Percentiles rank a stretch among this genome's conserved stretches.
These are phyloP conservation scores for Mesembrinibis cayennensis DNA, from an alignment of 2,113 vertebrate species.

Conservation along the genomic window DNA sequence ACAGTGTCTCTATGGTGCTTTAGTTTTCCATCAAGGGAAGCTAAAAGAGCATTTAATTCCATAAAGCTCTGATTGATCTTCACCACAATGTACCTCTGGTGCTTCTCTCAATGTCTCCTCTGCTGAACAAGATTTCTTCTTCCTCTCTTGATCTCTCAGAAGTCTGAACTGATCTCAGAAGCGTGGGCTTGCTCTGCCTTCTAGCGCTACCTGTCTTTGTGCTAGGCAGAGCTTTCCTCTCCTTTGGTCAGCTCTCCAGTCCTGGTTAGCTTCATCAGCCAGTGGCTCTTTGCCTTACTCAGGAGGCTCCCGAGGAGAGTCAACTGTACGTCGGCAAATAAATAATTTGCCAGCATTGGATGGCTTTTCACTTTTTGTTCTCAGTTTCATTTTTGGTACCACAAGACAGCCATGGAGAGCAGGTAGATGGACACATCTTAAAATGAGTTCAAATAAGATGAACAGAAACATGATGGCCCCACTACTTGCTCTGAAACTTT, in stretches of 20 bases:
- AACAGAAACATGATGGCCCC: neutral
- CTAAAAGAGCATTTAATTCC: slow-evolving; percentile 45
- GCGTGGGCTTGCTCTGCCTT: neutral
- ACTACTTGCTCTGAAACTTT: neutral
- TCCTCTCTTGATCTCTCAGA: slow-evolving; percentile 23
- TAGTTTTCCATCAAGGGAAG: slow-evolving; percentile 28
- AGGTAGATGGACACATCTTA: neutral
- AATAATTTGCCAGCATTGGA: neutral
- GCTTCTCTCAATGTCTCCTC: neutral
- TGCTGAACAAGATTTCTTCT: slow-evolving; percentile 14
- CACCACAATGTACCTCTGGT: slow-evolving; percentile 11
- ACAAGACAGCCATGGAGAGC: neutral
- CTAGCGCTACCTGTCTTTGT: neutral
- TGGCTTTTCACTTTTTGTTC: neutral
- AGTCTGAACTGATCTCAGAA: neutral
- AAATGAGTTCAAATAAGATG: neutral
- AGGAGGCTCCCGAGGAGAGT: neutral
- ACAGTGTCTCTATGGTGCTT: slow-evolving; percentile 29
- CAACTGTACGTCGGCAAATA: neutral
- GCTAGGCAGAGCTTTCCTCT: neutral
- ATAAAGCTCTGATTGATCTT: slow-evolving; percentile 10
- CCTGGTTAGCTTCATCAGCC: neutral
- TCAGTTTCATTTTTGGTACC: neutral
- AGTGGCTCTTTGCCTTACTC: neutral
- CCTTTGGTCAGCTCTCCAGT: neutral